Evolutionary conservation across 2,888 invertebrate genomes (phyloP).

Genomic region (Galeruca laticollis): DNA sequence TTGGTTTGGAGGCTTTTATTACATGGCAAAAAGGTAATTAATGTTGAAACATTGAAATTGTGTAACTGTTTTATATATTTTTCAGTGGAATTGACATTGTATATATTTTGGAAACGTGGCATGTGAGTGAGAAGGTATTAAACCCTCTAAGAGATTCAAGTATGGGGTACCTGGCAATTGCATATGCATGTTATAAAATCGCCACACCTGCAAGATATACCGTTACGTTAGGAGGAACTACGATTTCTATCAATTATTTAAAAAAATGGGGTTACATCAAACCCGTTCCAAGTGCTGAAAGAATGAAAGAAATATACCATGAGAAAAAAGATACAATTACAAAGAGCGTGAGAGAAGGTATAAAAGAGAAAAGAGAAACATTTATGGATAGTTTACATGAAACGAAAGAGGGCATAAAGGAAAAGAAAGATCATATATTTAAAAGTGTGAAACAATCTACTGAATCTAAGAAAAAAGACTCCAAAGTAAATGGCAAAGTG

Average conservation of each 20-base stretch:
- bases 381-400: conserved; percentile 54
- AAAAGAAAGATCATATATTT: conserved; percentile 73
- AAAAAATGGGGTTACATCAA: conserved; percentile 84
- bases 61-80: conserved; percentile 19
- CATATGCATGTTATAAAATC: conserved; percentile 94
- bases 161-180: conserved; percentile 90
- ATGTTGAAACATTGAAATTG: background rate
- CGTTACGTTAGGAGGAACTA: conserved; percentile 92
- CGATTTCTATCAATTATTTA: conserved; percentile 84
- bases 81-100: conserved; percentile 92
- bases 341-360: conserved; percentile 69
- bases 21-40: conserved; percentile 83
- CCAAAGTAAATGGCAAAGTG: conserved; percentile 10
- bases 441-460: conserved; percentile 73
- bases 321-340: conserved; percentile 74
- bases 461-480: conserved; percentile 53
- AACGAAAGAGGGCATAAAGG: conserved; percentile 58
- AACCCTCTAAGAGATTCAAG: conserved; percentile 81
- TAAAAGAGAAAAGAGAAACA: conserved; percentile 53
- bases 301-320: conserved; percentile 74
- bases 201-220: conserved; percentile 91
- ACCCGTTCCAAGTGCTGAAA: conserved; percentile 79
- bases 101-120: conserved; percentile 79
- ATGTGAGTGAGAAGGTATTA: conserved; percentile 83
- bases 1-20: conserved; percentile 93